Conservation (phyloP, 2,113 vertebrate species). For the Fregetta grallaria region DNA sequence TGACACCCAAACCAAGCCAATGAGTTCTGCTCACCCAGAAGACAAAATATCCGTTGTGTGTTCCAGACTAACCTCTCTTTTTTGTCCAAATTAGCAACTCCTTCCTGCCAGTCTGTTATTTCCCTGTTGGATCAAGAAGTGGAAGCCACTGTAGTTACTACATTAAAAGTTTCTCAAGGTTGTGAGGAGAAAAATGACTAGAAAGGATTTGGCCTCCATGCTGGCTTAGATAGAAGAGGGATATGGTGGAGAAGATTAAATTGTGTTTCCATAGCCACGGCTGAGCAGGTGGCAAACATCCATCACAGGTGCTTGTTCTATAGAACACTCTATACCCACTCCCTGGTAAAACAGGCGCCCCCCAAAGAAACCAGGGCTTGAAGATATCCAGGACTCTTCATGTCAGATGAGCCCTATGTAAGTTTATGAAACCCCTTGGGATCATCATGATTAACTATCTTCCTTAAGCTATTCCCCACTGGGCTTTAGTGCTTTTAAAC, state of each 20-base stretch:
- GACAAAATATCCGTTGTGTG: background rate
- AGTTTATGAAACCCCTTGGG: background rate
- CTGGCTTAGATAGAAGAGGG: background rate
- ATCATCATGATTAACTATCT: constrained; percentile 35
- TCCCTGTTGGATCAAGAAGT: background rate
- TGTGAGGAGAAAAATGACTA: background rate
- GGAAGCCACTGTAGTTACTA: background rate
- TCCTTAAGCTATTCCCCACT: background rate
- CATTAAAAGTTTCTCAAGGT: background rate
- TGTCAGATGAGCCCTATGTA: background rate
- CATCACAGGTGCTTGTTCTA: constrained; percentile 28
- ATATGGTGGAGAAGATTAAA: background rate
- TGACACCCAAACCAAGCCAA: background rate
- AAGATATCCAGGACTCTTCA: background rate
- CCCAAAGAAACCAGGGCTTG: background rate
- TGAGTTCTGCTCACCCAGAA: background rate
- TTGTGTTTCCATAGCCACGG: background rate
- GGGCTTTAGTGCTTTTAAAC: constrained; percentile 54
- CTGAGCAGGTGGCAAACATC: constrained; percentile 43
- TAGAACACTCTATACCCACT: background rate
- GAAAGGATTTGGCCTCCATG: background rate
- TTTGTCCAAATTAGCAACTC: background rate
- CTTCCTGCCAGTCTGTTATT: background rate
- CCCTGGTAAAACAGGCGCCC: background rate
- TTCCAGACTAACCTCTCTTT: background rate